Base-by-base conservation (phyloP, 2,113 vertebrate genomes). In the Scytalopus superciliaris region DNA sequence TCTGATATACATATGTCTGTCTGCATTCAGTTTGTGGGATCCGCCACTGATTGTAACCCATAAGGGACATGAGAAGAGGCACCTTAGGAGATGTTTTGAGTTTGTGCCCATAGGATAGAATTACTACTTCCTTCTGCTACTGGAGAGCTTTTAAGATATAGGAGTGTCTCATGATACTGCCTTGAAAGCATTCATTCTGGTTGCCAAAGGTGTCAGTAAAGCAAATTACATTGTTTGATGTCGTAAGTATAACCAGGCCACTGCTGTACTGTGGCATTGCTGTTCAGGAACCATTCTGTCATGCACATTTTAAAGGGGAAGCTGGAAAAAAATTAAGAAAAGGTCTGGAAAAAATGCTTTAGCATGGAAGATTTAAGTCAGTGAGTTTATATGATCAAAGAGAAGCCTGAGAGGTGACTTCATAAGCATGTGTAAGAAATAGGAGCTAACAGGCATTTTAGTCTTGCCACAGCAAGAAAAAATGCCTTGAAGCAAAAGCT, bases 401-500 rank as follows among this genome's bases (percentile, higher is more conserved):
- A 68, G 86, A 78, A 67, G 35, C 64, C 67, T n/a, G 23, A 92
- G 64, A 96, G 45, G 24, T 94, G 64, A 90, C 47, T 63, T 92
- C 60, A 25, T 67, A 77, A 77, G 64, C 2, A 0, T 40, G 8
- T 50, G 30, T 84, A 93, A 77, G 60, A 88, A 88, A 81, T 42
- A 47, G 63, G 75, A 90, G 33, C 50, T 77, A 90, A 84, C 55
- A 35, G n/a, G 42, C 55, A 56, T 94, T 94, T 92, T 84, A 76
- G 62, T 94, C 83, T 87, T 87, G 47, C 86, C 21, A 18, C 28
- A 86, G 79, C 83, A 92, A 93, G 91, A 94, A 25, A 40, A 86
- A 88, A 50, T 78, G 68, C 68, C 89, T 96, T 86, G 86, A 44
- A 90, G 96, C 25, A 12, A 87, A 92, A 94, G 66, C n/a, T 44